phyloP scores from a whole-genome alignment of 2,113 vertebrate species.

The Myotis davidii region DNA sequence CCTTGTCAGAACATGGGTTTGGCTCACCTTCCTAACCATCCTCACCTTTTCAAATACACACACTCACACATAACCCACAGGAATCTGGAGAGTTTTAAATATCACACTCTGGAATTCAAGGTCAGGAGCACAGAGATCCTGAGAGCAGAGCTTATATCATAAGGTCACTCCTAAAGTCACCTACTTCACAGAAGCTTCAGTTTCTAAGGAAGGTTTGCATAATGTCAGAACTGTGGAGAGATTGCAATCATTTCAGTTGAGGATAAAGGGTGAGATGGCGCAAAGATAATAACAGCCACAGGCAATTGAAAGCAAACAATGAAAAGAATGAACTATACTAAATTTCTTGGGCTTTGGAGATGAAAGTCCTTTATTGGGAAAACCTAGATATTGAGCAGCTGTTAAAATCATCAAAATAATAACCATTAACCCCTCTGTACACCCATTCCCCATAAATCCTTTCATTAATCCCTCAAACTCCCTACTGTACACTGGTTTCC shows the following conservation, averaged over 20 bases:
- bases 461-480: not conserved
- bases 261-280: not conserved
- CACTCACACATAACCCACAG: not conserved
- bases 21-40: not conserved
- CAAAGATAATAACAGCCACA: not conserved
- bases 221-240: not conserved
- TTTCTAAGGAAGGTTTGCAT: slow-evolving; percentile 32
- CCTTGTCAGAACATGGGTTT: slow-evolving; percentile 8
- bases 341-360: not conserved
- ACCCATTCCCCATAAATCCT: not conserved
- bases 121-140: not conserved
- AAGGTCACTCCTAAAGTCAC: slow-evolving; percentile 35
- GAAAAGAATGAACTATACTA: not conserved
- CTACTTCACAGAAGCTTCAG: slow-evolving; percentile 13
- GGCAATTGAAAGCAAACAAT: not conserved
- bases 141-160: slow-evolving; percentile 33
- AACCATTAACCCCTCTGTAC: not conserved
- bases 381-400: slow-evolving; percentile 6
- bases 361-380: not conserved
- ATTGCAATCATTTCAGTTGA: slow-evolving; percentile 17
- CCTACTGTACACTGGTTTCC: not conserved
- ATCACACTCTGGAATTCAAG: slow-evolving; percentile 35
- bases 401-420: not conserved
- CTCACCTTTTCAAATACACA: not conserved
- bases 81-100: not conserved